Conservation (phyloP, 2,797 vertebrate genomes). For the Sparus aurata region DNA sequence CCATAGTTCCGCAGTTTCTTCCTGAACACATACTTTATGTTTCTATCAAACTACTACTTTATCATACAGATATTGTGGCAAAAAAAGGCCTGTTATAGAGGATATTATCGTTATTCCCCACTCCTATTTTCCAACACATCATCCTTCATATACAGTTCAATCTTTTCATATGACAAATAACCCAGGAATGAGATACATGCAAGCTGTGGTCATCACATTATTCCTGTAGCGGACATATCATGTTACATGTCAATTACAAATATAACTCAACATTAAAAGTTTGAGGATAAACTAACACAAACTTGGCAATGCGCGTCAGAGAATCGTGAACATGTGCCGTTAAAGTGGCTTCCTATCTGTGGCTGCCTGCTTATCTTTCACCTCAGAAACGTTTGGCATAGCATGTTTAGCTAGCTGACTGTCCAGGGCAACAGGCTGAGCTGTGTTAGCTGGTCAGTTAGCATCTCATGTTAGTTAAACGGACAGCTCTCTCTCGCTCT, state of each 20-base stretch:
- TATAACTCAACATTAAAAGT: background rate
- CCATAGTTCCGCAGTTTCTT: fast-evolving
- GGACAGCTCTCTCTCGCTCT: background rate
- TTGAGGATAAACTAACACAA: background rate
- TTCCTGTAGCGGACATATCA: background rate
- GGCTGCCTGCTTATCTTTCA: constrained; percentile 16
- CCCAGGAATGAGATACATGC: background rate
- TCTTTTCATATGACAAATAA: background rate
- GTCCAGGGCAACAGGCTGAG: background rate
- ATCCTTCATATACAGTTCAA: background rate
- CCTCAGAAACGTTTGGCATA: background rate
- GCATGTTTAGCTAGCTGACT: background rate
- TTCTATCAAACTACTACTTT: background rate
- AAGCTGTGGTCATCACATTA: background rate
- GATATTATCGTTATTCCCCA: too few relatives aligned
- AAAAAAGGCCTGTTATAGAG: background rate
- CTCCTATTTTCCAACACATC: background rate
- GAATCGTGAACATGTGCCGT: background rate
- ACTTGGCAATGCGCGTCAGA: background rate
- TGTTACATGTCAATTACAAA: background rate
- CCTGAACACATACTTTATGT: background rate
- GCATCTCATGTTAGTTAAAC: constrained; percentile 9
- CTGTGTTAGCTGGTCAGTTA: constrained; percentile 44
- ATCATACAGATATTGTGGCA: background rate
- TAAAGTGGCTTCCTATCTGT: background rate